These are phyloP conservation scores for Bolinopsis microptera DNA, from an alignment of 37 sponge, comb jelly and placozoan species.

Conservation along the genomic window DNA sequence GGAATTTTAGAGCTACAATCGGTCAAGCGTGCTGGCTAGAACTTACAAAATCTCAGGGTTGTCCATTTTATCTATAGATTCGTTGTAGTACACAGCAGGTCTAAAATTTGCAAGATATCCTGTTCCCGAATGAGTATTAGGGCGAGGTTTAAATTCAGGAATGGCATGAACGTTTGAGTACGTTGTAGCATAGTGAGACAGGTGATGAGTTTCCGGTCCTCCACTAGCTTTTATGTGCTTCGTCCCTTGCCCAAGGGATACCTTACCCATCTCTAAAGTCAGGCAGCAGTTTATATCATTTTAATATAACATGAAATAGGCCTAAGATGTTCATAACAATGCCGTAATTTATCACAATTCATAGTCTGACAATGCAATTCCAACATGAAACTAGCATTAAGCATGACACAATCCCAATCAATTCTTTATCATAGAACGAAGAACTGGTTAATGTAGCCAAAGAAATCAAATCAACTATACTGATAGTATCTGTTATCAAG, in stretches of 20 bases:
- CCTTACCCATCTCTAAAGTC: conserved; percentile 68
- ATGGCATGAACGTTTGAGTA: conserved; percentile 77
- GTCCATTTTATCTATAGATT: conserved; percentile 76
- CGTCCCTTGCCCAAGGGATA: conserved; percentile 75
- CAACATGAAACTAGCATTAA: too few relatives aligned
- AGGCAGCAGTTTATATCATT: not conserved
- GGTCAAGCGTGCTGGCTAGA: too few relatives aligned
- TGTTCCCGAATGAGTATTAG: conserved; percentile 73
- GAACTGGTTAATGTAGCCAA: too few relatives aligned
- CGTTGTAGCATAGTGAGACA: conserved; percentile 87
- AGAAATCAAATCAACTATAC: too few relatives aligned
- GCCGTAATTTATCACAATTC: too few relatives aligned
- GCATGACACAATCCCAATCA: too few relatives aligned
- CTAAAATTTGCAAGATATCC: conserved; percentile 91
- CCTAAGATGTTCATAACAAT: too few relatives aligned
- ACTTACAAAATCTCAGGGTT: conserved; percentile 84
- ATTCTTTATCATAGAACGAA: too few relatives aligned
- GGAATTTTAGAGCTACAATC: too few relatives aligned
- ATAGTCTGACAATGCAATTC: too few relatives aligned
- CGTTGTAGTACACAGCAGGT: conserved; percentile 83
- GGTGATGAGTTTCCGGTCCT: conserved; percentile 70
- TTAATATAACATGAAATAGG: too few relatives aligned
- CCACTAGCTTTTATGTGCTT: conserved; percentile 73
- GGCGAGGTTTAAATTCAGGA: conserved; percentile 54
- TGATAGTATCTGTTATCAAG: too few relatives aligned